phyloP scores from a whole-genome alignment of 2,888 invertebrate species.

The Eupithecia exiguata region DNA sequence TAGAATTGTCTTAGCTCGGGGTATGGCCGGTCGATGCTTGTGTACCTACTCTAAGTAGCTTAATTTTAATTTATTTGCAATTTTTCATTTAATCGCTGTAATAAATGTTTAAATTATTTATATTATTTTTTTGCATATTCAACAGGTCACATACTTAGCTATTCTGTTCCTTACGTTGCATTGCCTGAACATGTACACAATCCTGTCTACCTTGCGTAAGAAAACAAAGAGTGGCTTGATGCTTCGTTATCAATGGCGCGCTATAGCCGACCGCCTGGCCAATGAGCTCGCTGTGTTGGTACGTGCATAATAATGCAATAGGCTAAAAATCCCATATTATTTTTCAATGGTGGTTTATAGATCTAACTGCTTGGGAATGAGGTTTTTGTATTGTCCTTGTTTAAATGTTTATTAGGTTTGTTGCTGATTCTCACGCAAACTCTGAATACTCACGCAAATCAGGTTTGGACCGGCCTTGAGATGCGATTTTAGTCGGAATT shows the following conservation, averaged over 20 bases:
- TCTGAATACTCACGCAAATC: too few relatives aligned
- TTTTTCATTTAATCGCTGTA: conserved; percentile 67
- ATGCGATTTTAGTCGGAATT: too few relatives aligned
- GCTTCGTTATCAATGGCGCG: conserved; percentile 84
- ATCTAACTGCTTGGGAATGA: conserved; percentile 9
- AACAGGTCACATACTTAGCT: conserved; percentile 91
- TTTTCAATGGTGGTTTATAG: neutral
- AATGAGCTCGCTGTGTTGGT: conserved; percentile 76
- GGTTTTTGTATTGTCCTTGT: conserved; percentile 15
- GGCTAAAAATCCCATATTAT: neutral
- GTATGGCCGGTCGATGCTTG: neutral
- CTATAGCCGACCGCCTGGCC: conserved; percentile 78
- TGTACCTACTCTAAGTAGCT: conserved; percentile 2
- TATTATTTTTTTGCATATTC: conserved; percentile 61
- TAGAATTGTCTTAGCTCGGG: neutral
- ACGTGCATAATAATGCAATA: conserved; percentile 54
- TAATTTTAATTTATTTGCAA: conserved; percentile 31
- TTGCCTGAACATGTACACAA: conserved; percentile 94
- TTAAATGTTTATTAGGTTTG: neutral
- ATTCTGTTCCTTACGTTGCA: conserved; percentile 93
- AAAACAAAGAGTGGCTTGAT: conserved; percentile 87
- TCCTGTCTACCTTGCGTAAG: conserved; percentile 93
- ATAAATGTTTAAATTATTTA: conserved; percentile 56
- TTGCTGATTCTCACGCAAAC: neutral
- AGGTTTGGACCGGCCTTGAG: too few relatives aligned